Percentiles rank a stretch among this genome's conserved stretches.
phyloP scores from a whole-genome alignment of 1,140 invertebrate species.

The Pentalonia nigronervosa region DNA sequence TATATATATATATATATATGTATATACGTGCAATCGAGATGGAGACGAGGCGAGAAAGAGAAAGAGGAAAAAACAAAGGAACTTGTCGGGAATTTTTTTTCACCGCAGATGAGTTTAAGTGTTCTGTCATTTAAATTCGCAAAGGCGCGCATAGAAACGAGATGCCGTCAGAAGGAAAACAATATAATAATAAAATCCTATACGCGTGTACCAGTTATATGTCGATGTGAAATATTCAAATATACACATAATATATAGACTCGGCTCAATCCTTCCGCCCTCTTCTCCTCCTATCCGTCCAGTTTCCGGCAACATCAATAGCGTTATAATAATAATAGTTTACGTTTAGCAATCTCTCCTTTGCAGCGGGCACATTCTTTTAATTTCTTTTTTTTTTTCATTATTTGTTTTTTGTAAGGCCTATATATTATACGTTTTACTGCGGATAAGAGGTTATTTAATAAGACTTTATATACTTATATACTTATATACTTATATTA shows the following conservation, averaged over 20 bases:
- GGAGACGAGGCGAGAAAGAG: not conserved
- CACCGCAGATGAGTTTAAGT: slow-evolving; percentile 53
- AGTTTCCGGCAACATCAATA: slow-evolving; percentile 9
- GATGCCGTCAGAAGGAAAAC: slow-evolving; percentile 30
- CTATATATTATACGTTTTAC: not conserved
- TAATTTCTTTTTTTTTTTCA: not conserved
- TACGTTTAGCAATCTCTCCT: not conserved
- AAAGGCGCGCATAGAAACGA: slow-evolving; percentile 36
- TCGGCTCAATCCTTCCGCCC: not conserved
- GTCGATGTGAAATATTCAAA: slow-evolving; percentile 22
- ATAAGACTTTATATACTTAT: no score
- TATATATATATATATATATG: not conserved
- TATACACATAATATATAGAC: not conserved
- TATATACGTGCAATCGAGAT: not conserved
- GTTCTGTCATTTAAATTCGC: slow-evolving; percentile 55
- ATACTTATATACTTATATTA: not conserved
- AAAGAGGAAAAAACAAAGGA: slow-evolving; percentile 43
- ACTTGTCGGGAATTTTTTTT: slow-evolving; percentile 36
- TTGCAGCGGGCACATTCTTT: not conserved
- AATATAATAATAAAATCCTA: slow-evolving; percentile 42
- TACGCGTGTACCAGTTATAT: not conserved
- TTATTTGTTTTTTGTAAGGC: not conserved
- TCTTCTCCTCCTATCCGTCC: not conserved
- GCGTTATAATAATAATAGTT: slow-evolving; percentile 10
- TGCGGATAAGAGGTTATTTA: not conserved